Conservation (phyloP, 2,888 invertebrate genomes). For the Tortrix viridana region DNA sequence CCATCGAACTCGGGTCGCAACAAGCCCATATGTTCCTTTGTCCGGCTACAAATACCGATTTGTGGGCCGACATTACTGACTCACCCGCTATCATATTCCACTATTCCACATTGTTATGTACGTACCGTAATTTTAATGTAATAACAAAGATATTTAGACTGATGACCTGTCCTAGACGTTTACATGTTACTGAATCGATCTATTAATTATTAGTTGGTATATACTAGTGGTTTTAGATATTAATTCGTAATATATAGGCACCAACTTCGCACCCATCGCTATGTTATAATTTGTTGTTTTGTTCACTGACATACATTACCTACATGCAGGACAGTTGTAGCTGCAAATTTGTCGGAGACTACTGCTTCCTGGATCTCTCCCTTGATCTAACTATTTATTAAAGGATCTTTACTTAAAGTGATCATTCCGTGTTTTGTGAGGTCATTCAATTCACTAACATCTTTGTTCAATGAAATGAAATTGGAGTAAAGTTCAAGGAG, state of each 20-base stretch:
- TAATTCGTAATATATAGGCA: too few species aligned
- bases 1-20: conserved; percentile 65
- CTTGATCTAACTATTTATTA: not conserved
- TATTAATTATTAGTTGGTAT: too few species aligned
- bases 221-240: too few species aligned
- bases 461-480: not conserved
- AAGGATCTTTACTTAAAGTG: not conserved
- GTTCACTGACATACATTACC: not conserved
- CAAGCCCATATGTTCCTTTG: conserved; percentile 68
- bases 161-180: not conserved
- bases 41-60: conserved; percentile 66
- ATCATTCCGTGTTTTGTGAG: not conserved
- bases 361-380: too few species aligned
- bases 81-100: conserved; percentile 68
- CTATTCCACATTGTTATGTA: conserved; percentile 48
- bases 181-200: too few species aligned
- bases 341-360: too few species aligned
- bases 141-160: conserved; percentile 21
- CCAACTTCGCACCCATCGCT: too few species aligned
- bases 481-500: conserved; percentile 13
- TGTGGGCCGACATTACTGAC: conserved; percentile 69
- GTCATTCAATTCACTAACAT: not conserved
- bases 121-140: conserved; percentile 10
- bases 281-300: not conserved
- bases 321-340: not conserved